Evolutionary conservation across 2,888 invertebrate genomes (phyloP), one percentile per base, ranked within the genome.

Genomic region (Pristionchus arcanus): DNA sequence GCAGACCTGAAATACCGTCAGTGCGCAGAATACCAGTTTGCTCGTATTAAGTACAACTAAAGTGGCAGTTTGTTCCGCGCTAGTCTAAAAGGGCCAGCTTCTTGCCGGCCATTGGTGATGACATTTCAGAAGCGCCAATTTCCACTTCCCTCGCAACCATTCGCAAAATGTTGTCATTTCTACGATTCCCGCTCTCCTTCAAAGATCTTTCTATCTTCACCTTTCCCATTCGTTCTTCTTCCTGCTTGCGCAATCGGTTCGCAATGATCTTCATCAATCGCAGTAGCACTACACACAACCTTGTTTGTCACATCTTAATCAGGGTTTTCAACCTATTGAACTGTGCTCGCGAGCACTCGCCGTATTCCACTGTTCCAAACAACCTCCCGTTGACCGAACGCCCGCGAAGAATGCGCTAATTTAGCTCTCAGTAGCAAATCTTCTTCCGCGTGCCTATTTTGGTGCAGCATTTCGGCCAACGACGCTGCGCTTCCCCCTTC

Each of bases 391-490:
- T 71, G 68, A 34, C 34, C 68, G 68, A 74, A 74, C 74, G 25
- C 31, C 34, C 74, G 2, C 74, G 21, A 63, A 68, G 74, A 74
- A 74, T 74, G 74, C n/a, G 37, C 21, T 3, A 31, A 74, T 37
- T 74, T 74, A 74, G 74, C 74, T 25, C 42, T 9, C 11, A 34
- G 21, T 74, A 37, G 74, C 74, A 37, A 19, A 28, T 68, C 28
- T 31, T 13, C 74, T 81, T 81, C 81, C 81, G n/a, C 81, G 81
- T 81, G 37, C 81, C 81, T 81, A 81, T 81, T 81, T 81, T 81
- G 81, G 81, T 81, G 81, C 81, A 81, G 81, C 81, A 81, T 81
- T 81, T 81, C 21, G 16, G 81, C 81, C 42, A 81, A 81, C 77
- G 77, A 1, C 42, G 25, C 49, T 37, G 34, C 74, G 2, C 49